Evolutionary conservation across 2,797 vertebrate genomes (phyloP).

Genomic region (Pempheris klunzingeri): DNA sequence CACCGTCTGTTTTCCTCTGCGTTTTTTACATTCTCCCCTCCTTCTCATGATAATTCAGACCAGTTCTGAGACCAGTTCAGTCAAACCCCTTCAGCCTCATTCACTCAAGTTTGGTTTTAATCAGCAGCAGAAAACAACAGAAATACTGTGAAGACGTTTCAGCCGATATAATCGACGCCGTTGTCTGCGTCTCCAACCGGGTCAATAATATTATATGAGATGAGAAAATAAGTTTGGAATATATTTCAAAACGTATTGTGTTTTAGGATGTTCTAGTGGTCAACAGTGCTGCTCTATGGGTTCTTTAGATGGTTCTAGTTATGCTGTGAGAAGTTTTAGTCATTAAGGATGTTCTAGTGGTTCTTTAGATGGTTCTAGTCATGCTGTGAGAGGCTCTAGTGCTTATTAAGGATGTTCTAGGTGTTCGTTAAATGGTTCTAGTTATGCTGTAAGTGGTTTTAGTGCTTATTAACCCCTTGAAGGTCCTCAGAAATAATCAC

Average conservation of each 20-base stretch:
- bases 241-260: neutral
- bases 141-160: neutral
- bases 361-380: neutral
- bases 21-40: conserved; percentile 38
- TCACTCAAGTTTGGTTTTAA: neutral
- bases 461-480: too few species aligned
- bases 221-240: neutral
- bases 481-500: too few species aligned
- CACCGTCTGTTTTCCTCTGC: conserved; percentile 28
- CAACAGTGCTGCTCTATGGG: neutral
- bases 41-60: conserved; percentile 20
- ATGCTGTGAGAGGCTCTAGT: too few species aligned
- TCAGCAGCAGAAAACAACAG: neutral
- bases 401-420: neutral
- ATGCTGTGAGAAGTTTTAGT: too few species aligned
- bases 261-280: neutral
- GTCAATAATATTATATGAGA: neutral
- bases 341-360: neutral
- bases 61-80: neutral
- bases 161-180: neutral
- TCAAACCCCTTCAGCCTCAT: neutral
- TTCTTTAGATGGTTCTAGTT: neutral
- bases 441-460: neutral
- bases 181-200: neutral
- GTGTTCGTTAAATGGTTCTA: neutral